phyloP scores from a whole-genome alignment of 2,888 invertebrate genomes.

The Osedax frankpressi region DNA sequence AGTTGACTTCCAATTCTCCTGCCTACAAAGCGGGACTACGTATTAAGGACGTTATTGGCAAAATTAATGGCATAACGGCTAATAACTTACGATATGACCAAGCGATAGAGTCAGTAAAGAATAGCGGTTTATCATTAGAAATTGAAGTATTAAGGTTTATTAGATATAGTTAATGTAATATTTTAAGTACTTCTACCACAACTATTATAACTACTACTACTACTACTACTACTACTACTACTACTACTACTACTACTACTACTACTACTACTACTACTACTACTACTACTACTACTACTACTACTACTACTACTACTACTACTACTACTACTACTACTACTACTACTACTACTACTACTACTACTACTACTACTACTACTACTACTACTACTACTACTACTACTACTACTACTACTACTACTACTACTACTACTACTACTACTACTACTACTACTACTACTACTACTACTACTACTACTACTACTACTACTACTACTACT shows the following conservation, averaged over 20 bases:
- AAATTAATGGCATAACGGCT: too few relatives aligned
- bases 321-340: conserved; percentile 24
- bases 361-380: conserved; percentile 13
- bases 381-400: conserved; percentile 17
- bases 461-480: conserved; percentile 8
- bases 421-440: conserved; percentile 12
- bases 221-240: conserved; percentile 24
- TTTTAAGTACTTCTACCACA: not conserved
- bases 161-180: too few relatives aligned
- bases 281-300: conserved; percentile 22
- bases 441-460: conserved; percentile 12
- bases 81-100: too few relatives aligned
- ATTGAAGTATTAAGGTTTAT: too few relatives aligned
- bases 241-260: conserved; percentile 24
- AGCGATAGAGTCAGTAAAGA: too few relatives aligned
- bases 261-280: conserved; percentile 23
- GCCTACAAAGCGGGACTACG: too few relatives aligned
- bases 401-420: conserved; percentile 16
- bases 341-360: conserved; percentile 23
- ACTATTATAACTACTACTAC: not conserved
- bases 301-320: conserved; percentile 24
- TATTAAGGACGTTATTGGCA: too few relatives aligned
- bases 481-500: conserved; percentile 8
- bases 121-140: too few relatives aligned
- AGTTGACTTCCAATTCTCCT: too few relatives aligned